Evolutionary conservation across 2,888 invertebrate species (phyloP).

Genomic region (Habrosyne pyritoides): DNA sequence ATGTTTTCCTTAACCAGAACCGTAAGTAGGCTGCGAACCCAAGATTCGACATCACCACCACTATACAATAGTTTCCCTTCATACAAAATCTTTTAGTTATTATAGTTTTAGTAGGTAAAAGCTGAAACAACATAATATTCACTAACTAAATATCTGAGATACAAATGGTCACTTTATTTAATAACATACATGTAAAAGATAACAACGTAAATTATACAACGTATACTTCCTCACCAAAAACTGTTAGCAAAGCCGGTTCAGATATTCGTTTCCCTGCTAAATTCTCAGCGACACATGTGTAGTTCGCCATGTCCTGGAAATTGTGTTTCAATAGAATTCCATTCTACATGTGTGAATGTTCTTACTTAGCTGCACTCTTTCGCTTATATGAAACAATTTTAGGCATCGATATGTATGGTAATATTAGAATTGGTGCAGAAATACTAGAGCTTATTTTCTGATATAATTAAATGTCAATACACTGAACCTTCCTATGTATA

Average conservation of each 20-base stretch:
- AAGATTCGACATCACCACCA: too few species aligned
- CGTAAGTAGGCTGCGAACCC: too few species aligned
- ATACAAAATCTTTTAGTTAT: too few species aligned
- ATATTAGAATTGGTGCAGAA: neutral
- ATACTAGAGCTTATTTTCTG: neutral
- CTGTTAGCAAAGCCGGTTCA: conserved; percentile 93
- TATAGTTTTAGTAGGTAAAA: too few species aligned
- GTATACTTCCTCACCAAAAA: conserved; percentile 89
- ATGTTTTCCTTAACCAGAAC: too few species aligned
- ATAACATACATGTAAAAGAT: conserved; percentile 15
- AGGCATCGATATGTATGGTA: neutral
- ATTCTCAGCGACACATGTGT: conserved; percentile 97
- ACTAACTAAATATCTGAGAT: too few species aligned
- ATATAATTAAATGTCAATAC: too few species aligned
- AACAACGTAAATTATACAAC: conserved; percentile 12
- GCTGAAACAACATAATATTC: too few species aligned
- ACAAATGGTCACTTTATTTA: too few species aligned
- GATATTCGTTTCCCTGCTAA: conserved; percentile 93
- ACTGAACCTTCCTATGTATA: too few species aligned
- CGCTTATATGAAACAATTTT: conserved; percentile 23
- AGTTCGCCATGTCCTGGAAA: conserved; percentile 94
- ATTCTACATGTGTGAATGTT: conserved; percentile 19
- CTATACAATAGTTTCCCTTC: too few species aligned
- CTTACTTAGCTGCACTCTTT: conserved; percentile 19
- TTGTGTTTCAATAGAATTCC: conserved; percentile 32